These are phyloP conservation scores for Caenorhabditis sp. DNA, from an alignment of 2,888 invertebrate species.

Conservation along the genomic window DNA sequence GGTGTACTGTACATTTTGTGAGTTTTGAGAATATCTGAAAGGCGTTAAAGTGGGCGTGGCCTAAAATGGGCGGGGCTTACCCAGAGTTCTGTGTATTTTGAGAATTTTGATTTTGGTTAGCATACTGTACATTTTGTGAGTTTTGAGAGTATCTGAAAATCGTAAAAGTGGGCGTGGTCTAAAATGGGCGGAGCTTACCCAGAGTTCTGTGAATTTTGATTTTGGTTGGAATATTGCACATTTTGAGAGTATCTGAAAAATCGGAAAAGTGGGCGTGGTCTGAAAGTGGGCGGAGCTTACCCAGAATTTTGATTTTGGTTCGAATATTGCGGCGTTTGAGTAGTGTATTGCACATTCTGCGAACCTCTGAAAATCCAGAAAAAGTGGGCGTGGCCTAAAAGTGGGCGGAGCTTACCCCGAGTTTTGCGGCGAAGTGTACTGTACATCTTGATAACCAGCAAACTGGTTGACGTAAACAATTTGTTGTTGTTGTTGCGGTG, in stretches of 20 bases:
- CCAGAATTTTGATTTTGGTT: constrained; percentile 15
- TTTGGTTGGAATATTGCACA: background rate
- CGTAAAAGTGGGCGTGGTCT: constrained; percentile 3
- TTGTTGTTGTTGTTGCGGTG: background rate
- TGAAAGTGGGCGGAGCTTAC: too few species aligned
- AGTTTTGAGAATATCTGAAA: background rate
- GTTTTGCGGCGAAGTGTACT: background rate
- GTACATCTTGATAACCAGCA: background rate
- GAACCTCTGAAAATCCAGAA: too few species aligned
- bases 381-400: too few species aligned
- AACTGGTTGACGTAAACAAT: background rate
- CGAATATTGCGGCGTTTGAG: background rate
- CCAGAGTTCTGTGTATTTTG: too few species aligned
- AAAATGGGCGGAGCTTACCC: background rate
- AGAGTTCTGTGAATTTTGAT: background rate
- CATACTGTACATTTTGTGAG: background rate
- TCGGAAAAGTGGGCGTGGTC: too few species aligned
- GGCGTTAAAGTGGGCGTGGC: constrained; percentile 2
- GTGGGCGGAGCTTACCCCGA: too few species aligned
- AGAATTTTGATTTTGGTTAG: background rate
- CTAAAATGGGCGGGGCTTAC: background rate
- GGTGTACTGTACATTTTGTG: background rate
- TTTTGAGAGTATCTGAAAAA: too few species aligned
- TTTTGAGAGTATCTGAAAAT: constrained; percentile 3
- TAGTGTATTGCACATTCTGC: too few species aligned